Base-by-base conservation (phyloP, 2,888 invertebrate species). In the Lottia scabra region DNA sequence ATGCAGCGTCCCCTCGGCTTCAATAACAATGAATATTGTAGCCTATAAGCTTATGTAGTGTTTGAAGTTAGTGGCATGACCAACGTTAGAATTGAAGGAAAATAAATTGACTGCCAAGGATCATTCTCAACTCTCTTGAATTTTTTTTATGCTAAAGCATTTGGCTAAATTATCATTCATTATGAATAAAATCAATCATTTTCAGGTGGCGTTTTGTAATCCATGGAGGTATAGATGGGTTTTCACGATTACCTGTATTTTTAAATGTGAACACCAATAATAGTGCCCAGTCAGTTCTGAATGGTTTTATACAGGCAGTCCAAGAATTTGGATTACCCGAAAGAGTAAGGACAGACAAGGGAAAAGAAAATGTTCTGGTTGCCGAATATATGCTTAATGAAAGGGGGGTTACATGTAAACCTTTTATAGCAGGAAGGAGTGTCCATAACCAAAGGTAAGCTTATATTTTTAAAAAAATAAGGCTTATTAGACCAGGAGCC, bases 181-280 rank as follows among this genome's bases (percentile, higher is more conserved):
- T n/a, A 56, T 56, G n/a, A 48, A 48, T 48, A 48, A 30, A 15
- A 48, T 19, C 16, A 46, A 13, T 38, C 15, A 19, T 71, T 77
- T 77, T 48, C 66, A 79, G 78, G 46, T 79, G 79, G 78, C 62
- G 73, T 19, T 74, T 79, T 63, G 75, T 79, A 13, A 68, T 79
- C 5, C 78, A 79, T 75, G 78, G 78, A 43, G 75, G 77, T 1
- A 71, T 77, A 16, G 77, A 79, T 79, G 79, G 78, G 2, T 79
- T 70, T 48, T 76, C 76, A 6, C 63, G 78, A 27, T 15, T 78
- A 3, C 79, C 78, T n/a, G 74, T 79, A 1, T 78, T 67, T 63
- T 19, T 79, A 19, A 70, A 75, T 45, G 71, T 73, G 12, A 75
- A 65, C 44, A 74, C 75, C 46, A 73, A 77, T 64, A 79, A 79